Evolutionary conservation across 2,797 vertebrate genomes (phyloP).

Genomic region (Jordanella pulchra): DNA sequence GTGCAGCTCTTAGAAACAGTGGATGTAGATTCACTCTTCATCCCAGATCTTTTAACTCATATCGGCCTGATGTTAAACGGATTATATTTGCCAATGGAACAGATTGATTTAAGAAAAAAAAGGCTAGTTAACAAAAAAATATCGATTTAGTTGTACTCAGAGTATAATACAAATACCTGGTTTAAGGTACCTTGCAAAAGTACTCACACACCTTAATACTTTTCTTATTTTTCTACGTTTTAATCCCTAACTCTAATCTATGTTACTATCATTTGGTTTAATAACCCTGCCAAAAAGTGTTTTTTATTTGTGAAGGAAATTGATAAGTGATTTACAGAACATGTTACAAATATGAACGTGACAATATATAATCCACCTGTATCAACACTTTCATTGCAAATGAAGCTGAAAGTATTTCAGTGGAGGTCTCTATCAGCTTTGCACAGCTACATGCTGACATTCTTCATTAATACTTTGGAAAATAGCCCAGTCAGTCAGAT

Average conservation of each 20-base stretch:
- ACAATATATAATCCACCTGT: neutral
- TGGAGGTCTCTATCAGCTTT: neutral
- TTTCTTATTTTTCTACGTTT: neutral
- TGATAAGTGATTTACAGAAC: neutral
- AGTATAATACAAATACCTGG: neutral
- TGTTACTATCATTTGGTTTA: neutral
- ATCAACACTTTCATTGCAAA: neutral
- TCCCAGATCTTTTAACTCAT: conserved; percentile 9
- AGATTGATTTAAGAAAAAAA: neutral
- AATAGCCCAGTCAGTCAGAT: neutral
- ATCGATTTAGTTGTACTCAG: neutral
- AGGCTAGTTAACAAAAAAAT: neutral
- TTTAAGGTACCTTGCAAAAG: neutral
- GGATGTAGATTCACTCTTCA: neutral
- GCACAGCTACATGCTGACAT: neutral
- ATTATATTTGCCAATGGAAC: neutral
- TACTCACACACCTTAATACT: neutral
- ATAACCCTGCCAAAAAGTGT: neutral
- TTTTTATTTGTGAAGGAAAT: neutral
- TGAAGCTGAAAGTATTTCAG: neutral
- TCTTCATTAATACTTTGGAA: neutral
- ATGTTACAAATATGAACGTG: neutral
- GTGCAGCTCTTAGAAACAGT: neutral
- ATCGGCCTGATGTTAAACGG: neutral
- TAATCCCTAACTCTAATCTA: neutral